A percentile compares a stretch with the other conserved stretches of the same genome.
phyloP scores from a whole-genome alignment of 2,113 vertebrate species.

The Pitta sordida region DNA sequence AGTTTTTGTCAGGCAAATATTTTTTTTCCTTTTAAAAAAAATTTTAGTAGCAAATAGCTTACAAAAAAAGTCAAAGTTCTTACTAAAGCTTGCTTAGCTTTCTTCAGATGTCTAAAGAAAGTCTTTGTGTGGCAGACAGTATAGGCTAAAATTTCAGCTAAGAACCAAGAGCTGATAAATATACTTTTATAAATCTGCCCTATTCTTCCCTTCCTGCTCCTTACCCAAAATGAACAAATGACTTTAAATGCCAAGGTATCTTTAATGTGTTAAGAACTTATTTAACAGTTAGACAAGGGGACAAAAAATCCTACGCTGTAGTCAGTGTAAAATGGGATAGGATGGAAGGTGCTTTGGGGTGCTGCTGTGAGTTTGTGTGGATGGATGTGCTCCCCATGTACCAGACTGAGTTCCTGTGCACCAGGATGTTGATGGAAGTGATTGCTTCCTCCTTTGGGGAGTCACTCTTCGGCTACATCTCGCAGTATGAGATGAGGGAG shows the following conservation, averaged over 20 bases:
- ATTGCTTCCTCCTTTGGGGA: background rate
- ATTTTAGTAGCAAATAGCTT: background rate
- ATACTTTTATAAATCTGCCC: background rate
- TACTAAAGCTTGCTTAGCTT: background rate
- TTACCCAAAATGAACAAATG: background rate
- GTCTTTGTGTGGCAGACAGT: background rate
- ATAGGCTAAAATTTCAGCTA: background rate
- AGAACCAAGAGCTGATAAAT: background rate
- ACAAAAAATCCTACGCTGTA: fast-evolving
- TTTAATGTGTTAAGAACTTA: background rate
- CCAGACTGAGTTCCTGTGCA: background rate
- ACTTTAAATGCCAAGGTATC: background rate
- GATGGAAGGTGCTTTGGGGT: background rate
- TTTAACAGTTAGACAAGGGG: fast-evolving
- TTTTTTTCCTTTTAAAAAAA: background rate
- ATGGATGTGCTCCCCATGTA: background rate
- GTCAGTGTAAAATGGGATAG: background rate
- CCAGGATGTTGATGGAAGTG: background rate
- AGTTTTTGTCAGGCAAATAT: background rate
- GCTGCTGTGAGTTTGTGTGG: background rate
- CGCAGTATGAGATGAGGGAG: background rate
- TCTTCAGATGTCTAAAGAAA: background rate
- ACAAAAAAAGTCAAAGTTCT: background rate
- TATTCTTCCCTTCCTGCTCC: background rate
- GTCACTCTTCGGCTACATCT: background rate